Percentiles rank a stretch among this genome's conserved stretches.
phyloP scores from a whole-genome alignment of 2,888 invertebrate species.

The Metellina segmentata region DNA sequence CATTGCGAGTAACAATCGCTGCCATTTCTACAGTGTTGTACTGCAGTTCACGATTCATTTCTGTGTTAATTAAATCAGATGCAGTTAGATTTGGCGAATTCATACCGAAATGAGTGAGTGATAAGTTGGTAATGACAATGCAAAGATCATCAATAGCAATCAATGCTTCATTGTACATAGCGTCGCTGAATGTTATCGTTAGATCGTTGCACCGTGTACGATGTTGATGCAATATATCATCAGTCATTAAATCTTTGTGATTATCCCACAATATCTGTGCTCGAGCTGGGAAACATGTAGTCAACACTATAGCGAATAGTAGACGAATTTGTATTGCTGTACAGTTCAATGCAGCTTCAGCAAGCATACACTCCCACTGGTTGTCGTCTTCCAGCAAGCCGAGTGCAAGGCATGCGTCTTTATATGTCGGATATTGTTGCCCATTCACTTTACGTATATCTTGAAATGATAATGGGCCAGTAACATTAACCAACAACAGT shows the following conservation, averaged over 20 bases:
- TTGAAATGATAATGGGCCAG: too few relatives aligned
- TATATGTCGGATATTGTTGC: constrained; percentile 51
- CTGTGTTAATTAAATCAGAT: too few relatives aligned
- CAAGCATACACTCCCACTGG: constrained; percentile 54
- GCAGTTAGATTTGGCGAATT: too few relatives aligned
- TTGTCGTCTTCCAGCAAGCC: constrained; percentile 55
- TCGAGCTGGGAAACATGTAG: too few relatives aligned
- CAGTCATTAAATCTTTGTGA: too few relatives aligned
- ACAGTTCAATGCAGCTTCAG: constrained; percentile 48
- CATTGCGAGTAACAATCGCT: constrained; percentile 47
- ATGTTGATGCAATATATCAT: too few relatives aligned
- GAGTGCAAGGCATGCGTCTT: constrained; percentile 45
- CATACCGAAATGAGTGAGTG: too few relatives aligned
- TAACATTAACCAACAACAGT: too few relatives aligned
- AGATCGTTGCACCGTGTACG: too few relatives aligned
- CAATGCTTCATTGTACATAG: constrained; percentile 48
- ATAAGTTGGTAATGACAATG: constrained; percentile 44
- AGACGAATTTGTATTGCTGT: constrained; percentile 43
- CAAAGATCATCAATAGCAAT: constrained; percentile 43
- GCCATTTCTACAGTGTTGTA: constrained; percentile 35
- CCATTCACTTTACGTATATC: too few relatives aligned
- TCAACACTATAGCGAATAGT: constrained; percentile 45
- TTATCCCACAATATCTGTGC: too few relatives aligned
- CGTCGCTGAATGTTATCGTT: constrained; percentile 40
- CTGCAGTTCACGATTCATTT: background rate